A percentile compares a stretch with the other conserved stretches of the same genome.
Evolutionary conservation across 2,113 vertebrate genomes (phyloP).

Genomic region (Pongo abelii): DNA sequence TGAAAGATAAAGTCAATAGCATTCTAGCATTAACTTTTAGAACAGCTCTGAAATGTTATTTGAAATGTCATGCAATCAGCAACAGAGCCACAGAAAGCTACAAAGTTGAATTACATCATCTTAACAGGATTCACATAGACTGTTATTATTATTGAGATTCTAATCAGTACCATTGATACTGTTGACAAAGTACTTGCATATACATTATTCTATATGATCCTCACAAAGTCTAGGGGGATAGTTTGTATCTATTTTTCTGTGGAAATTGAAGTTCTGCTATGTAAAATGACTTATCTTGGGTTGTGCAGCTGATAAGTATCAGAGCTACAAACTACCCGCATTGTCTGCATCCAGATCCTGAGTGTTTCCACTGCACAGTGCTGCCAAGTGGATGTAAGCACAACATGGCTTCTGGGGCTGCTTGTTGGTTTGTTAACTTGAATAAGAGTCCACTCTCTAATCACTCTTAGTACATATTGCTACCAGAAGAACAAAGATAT

Average conservation of each 20-base stretch:
- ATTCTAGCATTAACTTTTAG: constrained; percentile 71
- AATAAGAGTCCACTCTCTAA: neutral
- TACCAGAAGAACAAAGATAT: neutral
- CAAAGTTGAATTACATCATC: neutral
- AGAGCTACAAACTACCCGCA: neutral
- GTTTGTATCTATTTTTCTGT: neutral
- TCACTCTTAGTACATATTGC: neutral
- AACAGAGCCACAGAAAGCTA: neutral
- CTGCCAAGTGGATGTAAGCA: neutral
- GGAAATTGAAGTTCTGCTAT: neutral
- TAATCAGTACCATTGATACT: neutral
- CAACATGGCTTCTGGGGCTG: neutral
- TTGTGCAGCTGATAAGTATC: neutral
- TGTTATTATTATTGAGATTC: neutral
- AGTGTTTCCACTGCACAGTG: neutral
- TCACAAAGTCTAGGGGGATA: neutral
- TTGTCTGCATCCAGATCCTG: neutral
- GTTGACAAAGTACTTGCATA: neutral
- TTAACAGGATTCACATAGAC: neutral
- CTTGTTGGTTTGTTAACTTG: neutral
- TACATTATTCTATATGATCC: neutral
- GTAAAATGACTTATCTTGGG: neutral
- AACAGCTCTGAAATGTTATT: constrained; percentile 76
- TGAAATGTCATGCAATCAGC: constrained; percentile 62
- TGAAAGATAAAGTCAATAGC: constrained; percentile 87